Conservation (phyloP, 2,797 vertebrate genomes). For the Anabas testudineus region DNA sequence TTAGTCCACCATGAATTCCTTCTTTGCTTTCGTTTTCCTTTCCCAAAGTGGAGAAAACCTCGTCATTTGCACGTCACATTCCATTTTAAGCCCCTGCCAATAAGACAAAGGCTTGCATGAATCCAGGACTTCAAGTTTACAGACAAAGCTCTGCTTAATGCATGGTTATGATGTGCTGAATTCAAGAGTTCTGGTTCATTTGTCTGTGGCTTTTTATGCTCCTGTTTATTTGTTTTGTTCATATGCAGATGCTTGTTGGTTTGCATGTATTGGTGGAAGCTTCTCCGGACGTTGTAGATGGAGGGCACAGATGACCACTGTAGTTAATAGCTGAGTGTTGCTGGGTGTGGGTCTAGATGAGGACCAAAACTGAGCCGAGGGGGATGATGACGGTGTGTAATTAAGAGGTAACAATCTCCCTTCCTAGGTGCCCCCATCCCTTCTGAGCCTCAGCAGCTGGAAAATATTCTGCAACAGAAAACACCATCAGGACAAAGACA, state of each 20-base stretch:
- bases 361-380: constrained; percentile 48
- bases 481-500: constrained; percentile 32
- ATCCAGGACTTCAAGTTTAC: constrained; percentile 38
- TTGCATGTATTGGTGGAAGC: constrained; percentile 45
- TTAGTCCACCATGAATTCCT: constrained; percentile 33
- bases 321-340: constrained; percentile 52
- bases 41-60: constrained; percentile 20
- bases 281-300: constrained; percentile 51
- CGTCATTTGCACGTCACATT: constrained; percentile 37
- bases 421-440: constrained; percentile 91
- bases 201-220: constrained; percentile 46
- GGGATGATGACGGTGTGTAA: constrained; percentile 28
- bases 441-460: constrained; percentile 94
- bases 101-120: constrained; percentile 41
- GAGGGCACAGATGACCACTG: constrained; percentile 50
- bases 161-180: constrained; percentile 52
- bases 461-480: constrained; percentile 92
- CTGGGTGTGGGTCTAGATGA: constrained; percentile 44
- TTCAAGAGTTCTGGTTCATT: constrained; percentile 50
- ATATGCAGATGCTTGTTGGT: constrained; percentile 57
- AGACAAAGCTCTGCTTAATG: constrained; percentile 44
- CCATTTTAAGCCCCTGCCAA: constrained; percentile 51
- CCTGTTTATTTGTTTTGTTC: constrained; percentile 41
- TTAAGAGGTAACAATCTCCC: constrained; percentile 80
- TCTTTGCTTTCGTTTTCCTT: constrained; percentile 19